Base-by-base conservation (phyloP, 1,140 invertebrate genomes). In the Scaptodrosophila lebanonensis region DNA sequence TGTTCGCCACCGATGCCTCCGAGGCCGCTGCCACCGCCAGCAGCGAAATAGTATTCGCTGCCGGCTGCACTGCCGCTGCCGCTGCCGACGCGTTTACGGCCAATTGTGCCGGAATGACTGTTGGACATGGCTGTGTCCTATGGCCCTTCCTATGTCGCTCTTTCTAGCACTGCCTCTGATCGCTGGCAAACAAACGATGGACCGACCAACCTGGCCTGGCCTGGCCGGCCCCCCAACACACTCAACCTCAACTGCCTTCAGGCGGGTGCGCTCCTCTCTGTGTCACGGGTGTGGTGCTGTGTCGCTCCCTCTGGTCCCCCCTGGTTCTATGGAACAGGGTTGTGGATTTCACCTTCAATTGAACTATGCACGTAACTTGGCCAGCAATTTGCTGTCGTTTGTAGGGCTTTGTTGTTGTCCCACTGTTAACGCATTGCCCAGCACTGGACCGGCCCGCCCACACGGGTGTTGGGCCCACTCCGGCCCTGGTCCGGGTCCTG, bases 81-180 rank as follows among this genome's bases (percentile, higher is more conserved):
- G 12, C 83, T 84, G 64, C 77, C 77, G 29, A 72, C 73, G 50
- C 85, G 83, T 64, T 87, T 87, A 69, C 86, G 82, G 63, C 85
- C 86, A 72, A 86, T 87, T 65, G 86, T 87, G 39, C 85, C 83
- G 38, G 85, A 86, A 67, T 87, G 86, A 49, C 85, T 79, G 75
- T 84, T 79, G 57, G 73, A 79, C 73, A 79, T 77, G 22, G 32
- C 20, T 18, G 7, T 4, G 35, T 5, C 13, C 16, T 29, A 18
- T 0, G 11, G 40, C 40, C 15, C 18, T 22, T 33, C 16, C 13
- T 18, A 18, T 12, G 20, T 17, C 3, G 27, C 8, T 7, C 1
- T 11, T 12, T 40, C 32, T 25, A 1, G 17, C 12, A n/a, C 18
- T 16, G 12, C 9, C 38, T 13, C n/a, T 15, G n/a, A 29, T 6